Base-by-base conservation (phyloP, 1,140 invertebrate species). In the Drosophila ironensis region DNA sequence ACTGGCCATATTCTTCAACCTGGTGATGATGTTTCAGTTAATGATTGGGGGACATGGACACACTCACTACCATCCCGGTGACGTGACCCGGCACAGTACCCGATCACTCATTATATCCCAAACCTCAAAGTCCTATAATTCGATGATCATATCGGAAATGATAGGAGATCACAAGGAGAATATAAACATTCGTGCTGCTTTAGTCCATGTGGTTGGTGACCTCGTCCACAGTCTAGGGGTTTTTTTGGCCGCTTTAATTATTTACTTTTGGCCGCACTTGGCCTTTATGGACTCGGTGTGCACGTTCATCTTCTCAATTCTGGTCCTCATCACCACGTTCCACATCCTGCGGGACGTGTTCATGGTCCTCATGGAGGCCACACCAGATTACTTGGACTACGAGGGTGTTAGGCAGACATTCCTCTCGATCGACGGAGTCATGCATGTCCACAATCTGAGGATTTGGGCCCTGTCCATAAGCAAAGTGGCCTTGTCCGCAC, bases 381-480 rank as follows among this genome's bases (percentile, higher is more conserved):
- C 96, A 1, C 98, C 98, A 0, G 94, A 71, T 12, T 88, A 57
- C 33, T 41, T 89, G 57, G 80, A 89, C 30, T 89, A 89, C 45
- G 72, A 74, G 5, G 76, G 80, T 38, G 86, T 89, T n/a, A 61
- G 72, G 40, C 51, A 93, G 38, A 95, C 95, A 1, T 95, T 99
- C 64, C 92, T 95, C 66, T 92, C 93, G 40, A 95, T 99, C 40
- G 93, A 95, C 1, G 97, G 97, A 2, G 97, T 99, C 0, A 92
- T 94, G 5, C 94, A 96, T 72, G 95, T 99, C 0, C 98, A 99
- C 88, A 98, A 99, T 91, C 92, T 99, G 16, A 92, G 98, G 64
- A 97, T 99, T 81, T 99, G 98, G 98, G 97, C 97, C 0, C 91
- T 99, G 0, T 98, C 97, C 11, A 92, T 98, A 63, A 96, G 98